phyloP scores from a whole-genome alignment of 2,113 vertebrate species.

The Benitochromis conjunctus region DNA sequence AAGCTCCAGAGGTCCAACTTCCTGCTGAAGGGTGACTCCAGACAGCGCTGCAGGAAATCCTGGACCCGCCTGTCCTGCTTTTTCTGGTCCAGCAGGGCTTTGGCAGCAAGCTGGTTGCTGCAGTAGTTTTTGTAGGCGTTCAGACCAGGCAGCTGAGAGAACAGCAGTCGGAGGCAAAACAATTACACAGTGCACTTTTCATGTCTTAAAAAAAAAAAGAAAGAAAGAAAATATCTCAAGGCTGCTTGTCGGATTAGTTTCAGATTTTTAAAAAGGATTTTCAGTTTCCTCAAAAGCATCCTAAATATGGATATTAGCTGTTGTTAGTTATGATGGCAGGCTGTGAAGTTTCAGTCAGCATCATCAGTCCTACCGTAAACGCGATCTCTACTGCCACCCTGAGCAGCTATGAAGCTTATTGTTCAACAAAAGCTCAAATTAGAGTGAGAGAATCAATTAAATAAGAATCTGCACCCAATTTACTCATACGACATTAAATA shows the following conservation, averaged over 20 bases:
- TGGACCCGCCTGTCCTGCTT: conserved; percentile 92
- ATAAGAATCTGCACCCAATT: background rate
- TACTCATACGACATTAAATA: background rate
- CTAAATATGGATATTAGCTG: background rate
- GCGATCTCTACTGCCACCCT: background rate
- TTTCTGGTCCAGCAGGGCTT: conserved; percentile 94
- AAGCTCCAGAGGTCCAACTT: conserved; percentile 99
- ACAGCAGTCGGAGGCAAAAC: background rate
- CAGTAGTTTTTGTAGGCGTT: conserved; percentile 94
- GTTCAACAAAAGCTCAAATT: background rate
- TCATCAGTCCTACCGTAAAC: background rate
- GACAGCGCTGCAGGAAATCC: conserved; percentile 95
- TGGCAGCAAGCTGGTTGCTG: conserved; percentile 95
- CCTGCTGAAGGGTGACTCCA: conserved; percentile 97
- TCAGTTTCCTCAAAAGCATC: background rate
- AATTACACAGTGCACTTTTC: background rate
- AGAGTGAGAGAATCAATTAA: background rate
- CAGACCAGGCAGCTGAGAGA: conserved; percentile 83
- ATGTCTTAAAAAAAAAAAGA: background rate
- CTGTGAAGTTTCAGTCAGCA: background rate
- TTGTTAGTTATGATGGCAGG: too few species aligned
- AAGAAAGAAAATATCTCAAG: background rate
- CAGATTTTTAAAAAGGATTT: background rate
- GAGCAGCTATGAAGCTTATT: background rate
- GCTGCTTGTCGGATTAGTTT: background rate